Base-by-base conservation (phyloP, 2,888 invertebrate species). In the Standfussiana lucernea region DNA sequence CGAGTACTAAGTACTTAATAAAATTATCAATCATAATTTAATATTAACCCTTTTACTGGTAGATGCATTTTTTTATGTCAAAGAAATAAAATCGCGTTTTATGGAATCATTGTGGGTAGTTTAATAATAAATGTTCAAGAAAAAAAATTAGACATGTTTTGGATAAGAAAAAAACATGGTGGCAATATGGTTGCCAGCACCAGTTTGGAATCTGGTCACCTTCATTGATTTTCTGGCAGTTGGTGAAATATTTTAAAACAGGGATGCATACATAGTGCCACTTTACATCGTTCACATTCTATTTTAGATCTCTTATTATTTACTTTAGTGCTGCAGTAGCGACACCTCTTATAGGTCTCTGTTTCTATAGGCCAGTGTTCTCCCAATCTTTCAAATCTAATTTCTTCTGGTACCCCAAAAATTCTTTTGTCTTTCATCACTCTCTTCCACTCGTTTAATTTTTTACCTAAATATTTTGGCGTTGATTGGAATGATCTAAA, bases 141-240 rank as follows among this genome's bases (percentile, higher is more conserved):
- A 59, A 66, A 74, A 66, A 67, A 74, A 67, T 11, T 56, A 40
- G 1, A 40, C 53, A 69, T 69, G 50, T 56, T 56, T 56, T 7
- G 69, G 28, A 69, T 69, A 69, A 69, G 69, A 71, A 71, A 71
- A 75, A 75, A 75, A 79, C 45, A 45, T 68, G 71, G 62, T 79
- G 72, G 77, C 75, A 80, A 77, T 77, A 75, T 77, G 40, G 18
- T 70, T 77, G 80, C 77, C 77, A 80, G 74, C 47, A 68, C 77
- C 77, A 71, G 67, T 71, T 37, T 70, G 61, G 61, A 13, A 2
- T 42, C 42, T 42, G 42, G 42, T 42, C 13, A 42, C 42, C 61
- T 71, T 71, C 71, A 71, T 61, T 45, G 61, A 71, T 72, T 72
- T 68, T 74, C 72, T 56, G 42, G 64, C 65, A 64, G 10, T 70